Evolutionary conservation across 1,140 invertebrate genomes (phyloP), one percentile per base, ranked within the genome.

Genomic region (Drosophila busckii): DNA sequence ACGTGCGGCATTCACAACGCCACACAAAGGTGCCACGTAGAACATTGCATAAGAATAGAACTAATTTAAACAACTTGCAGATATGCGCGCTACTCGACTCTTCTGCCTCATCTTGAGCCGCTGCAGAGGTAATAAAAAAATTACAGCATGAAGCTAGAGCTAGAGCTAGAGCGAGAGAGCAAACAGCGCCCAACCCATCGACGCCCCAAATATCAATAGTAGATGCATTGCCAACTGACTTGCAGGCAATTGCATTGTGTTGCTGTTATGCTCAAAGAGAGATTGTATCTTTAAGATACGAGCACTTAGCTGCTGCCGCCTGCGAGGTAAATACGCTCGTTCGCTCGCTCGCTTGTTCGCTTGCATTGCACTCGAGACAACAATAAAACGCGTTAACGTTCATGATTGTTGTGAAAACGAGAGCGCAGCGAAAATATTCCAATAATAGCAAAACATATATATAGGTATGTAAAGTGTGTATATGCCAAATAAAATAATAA

Each of bases 31-130:
- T 78, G 68, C 71, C 71, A 78, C 71, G 71, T 78, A 78, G 44
- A 78, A 78, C 80, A 78, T 78, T 78, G 71, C 71, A 68, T 64
- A 71, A 78, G 71, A 78, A 80, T 80, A 78, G 56, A 78, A 78
- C 71, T 78, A 80, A 78, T 78, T 78, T 78, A 78, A 78, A 71
- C 53, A 80, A 73, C 68, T 68, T 68, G 66, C 71, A 76, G 61
- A 78, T 78, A 70, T 45, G 55, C 70, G 50, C 49, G 42, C 35
- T 38, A 58, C 34, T 48, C 34, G 12, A 4, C 13, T 44, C 5
- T 12, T 16, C 2, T 4, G 17, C 23, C 38, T 12, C 8, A 10
- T 10, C 6, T 28, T 38, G 10, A 20, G 8, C 19, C 28, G 17
- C 23, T 22, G 42, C 26, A 38, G 38, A 70, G 64, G 65, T 49